Evolutionary conservation across 2,888 invertebrate genomes (phyloP).

Genomic region (Crematogaster levior): DNA sequence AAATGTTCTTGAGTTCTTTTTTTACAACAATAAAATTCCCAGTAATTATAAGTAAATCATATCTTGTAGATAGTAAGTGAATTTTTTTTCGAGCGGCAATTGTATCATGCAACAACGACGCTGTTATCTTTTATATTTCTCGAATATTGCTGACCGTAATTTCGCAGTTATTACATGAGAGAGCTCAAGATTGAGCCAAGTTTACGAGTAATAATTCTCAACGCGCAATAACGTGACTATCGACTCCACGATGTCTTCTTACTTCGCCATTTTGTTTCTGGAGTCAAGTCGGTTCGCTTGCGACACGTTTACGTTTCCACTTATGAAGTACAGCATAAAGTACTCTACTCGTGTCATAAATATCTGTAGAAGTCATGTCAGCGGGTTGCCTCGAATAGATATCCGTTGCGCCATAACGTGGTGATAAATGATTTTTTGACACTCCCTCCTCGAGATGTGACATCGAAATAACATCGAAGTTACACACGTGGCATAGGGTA

Average conservation of each 20-base stretch:
- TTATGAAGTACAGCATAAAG: constrained; percentile 25
- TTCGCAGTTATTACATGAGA: not conserved
- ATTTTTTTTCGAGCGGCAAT: not conserved
- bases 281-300: not conserved
- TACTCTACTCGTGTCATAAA: constrained; percentile 30
- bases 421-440: constrained; percentile 39
- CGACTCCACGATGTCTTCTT: not conserved
- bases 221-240: not conserved
- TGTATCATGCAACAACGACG: not conserved
- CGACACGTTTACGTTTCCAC: not conserved
- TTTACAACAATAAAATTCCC: not conserved
- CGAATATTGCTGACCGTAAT: not conserved
- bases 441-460: constrained; percentile 19
- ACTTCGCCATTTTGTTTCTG: constrained; percentile 16
- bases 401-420: constrained; percentile 3
- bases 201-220: constrained; percentile 35
- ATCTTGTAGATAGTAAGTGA: not conserved
- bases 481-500: constrained; percentile 2
- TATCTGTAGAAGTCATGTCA: constrained; percentile 24
- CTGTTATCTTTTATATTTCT: not conserved
- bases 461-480: constrained; percentile 22
- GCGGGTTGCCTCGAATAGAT: constrained; percentile 5
- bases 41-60: not conserved
- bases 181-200: not conserved
- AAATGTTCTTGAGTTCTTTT: not conserved